A percentile compares a stretch with the other conserved stretches of the same genome.
Evolutionary conservation across 2,113 vertebrate genomes (phyloP).

Genomic region (Melanerpes formicivorus): DNA sequence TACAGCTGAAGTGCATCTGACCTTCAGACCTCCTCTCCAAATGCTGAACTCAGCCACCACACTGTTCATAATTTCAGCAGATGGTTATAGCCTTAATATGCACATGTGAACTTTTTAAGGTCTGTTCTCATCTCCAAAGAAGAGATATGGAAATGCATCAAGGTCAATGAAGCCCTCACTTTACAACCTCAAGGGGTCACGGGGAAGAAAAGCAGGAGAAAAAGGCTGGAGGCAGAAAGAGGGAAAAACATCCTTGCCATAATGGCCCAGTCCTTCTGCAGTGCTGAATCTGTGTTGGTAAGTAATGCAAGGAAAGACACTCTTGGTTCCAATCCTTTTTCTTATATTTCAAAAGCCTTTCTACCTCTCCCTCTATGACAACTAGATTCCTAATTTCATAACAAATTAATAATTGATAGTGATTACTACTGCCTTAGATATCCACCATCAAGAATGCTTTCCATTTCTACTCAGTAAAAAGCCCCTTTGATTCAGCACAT

Average conservation of each 20-base stretch:
- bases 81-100: slow-evolving; percentile 51
- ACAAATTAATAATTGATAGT: neutral
- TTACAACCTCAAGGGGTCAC: rapidly evolving
- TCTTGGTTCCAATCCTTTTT: neutral
- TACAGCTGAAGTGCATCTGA: neutral
- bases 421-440: neutral
- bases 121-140: neutral
- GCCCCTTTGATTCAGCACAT: neutral
- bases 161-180: neutral
- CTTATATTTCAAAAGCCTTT: neutral
- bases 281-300: neutral
- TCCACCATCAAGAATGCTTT: neutral
- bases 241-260: rapidly evolving
- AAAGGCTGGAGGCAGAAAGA: neutral
- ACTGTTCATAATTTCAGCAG: slow-evolving; percentile 46
- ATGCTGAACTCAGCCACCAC: neutral
- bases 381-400: neutral
- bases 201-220: neutral
- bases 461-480: neutral
- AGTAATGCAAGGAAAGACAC: neutral
- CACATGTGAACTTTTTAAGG: slow-evolving; percentile 26
- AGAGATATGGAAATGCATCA: neutral
- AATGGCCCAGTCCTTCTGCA: neutral
- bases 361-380: neutral
- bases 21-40: slow-evolving; percentile 43